phyloP scores from a whole-genome alignment of 2,888 invertebrate genomes.

The Sphaerophoria taeniata region DNA sequence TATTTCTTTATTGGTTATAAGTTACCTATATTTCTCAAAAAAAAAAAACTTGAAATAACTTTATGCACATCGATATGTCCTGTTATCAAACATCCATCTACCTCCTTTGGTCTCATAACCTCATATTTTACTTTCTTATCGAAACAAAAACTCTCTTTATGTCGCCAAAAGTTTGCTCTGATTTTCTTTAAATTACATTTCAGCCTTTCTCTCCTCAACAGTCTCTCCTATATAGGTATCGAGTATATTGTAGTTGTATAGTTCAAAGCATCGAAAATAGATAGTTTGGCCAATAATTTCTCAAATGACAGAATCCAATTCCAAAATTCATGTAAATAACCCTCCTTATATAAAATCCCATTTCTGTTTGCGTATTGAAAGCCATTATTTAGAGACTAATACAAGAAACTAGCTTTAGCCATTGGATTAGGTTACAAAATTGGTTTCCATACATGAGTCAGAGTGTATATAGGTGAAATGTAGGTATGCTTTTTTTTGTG shows the following conservation, averaged over 20 bases:
- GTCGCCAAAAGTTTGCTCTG: neutral
- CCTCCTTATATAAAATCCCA: slow-evolving; percentile 49
- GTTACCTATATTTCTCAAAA: no score
- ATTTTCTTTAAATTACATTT: slow-evolving; percentile 18
- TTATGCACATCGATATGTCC: neutral
- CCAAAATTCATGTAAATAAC: slow-evolving; percentile 69
- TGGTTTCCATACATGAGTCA: slow-evolving; percentile 47
- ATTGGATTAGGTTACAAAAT: slow-evolving; percentile 70
- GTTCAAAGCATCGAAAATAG: no score
- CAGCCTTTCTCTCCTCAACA: neutral
- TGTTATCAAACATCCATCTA: neutral
- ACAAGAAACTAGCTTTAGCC: slow-evolving; percentile 61
- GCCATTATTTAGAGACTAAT: slow-evolving; percentile 66
- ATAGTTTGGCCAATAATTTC: slow-evolving; percentile 15
- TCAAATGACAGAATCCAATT: slow-evolving; percentile 43
- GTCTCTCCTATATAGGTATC: neutral
- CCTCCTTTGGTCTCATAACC: neutral
- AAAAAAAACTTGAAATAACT: no score
- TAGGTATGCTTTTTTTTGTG: neutral
- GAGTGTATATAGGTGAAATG: neutral
- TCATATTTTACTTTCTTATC: neutral
- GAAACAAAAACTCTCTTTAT: neutral
- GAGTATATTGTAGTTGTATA: no score
- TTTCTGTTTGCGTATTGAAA: slow-evolving; percentile 56
- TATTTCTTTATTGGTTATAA: no score